Base-by-base conservation (phyloP, 2,888 invertebrate genomes). In the Galerucella calmariensis region DNA sequence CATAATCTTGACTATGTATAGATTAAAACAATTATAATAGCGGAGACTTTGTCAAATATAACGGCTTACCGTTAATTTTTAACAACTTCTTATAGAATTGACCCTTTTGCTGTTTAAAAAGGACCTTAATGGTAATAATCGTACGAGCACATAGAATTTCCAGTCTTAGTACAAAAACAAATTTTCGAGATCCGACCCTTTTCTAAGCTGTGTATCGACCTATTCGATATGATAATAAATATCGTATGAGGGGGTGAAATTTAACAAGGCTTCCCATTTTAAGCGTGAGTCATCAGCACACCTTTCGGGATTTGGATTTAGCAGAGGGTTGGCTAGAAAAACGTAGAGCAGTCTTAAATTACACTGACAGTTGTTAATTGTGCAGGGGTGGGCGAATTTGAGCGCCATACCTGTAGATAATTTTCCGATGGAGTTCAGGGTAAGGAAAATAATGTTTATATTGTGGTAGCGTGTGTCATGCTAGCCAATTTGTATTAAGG, bases 211-310 rank as follows among this genome's bases (percentile, higher is more conserved):
- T n/a, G n/a, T 65, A 65, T 65, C 63, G 63, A 65, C 63, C 63
- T 44, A 44, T 65, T 20, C 16, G 20, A 65, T 56, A 56, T 56
- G 20, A 44, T 41, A 68, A 68, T 68, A 68, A 58, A 68, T 67
- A 67, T 56, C 51, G 51, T 56, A 67, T 68, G 58, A 68, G 68
- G 44, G 68, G 41, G 20, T 65, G 46, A 65, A 58, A 68, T 59
- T 68, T 58, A 68, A 68, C 68, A 68, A 59, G 68, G 68, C 46
- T 68, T 68, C 68, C 44, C 58, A 46, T 68, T 68, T 67, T 68
- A 59, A 46, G 10, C 44, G 58, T 68, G 68, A 68, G 44, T 68
- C 68, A 68, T 68, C 68, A 46, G 12, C 46, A 68, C 68, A 68
- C 68, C 68, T 68, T 68, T 68, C 46, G 20, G 68, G 58, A 44